phyloP scores from a whole-genome alignment of 92 coral and sea anemone species.

The Micromussa lordhowensis region DNA sequence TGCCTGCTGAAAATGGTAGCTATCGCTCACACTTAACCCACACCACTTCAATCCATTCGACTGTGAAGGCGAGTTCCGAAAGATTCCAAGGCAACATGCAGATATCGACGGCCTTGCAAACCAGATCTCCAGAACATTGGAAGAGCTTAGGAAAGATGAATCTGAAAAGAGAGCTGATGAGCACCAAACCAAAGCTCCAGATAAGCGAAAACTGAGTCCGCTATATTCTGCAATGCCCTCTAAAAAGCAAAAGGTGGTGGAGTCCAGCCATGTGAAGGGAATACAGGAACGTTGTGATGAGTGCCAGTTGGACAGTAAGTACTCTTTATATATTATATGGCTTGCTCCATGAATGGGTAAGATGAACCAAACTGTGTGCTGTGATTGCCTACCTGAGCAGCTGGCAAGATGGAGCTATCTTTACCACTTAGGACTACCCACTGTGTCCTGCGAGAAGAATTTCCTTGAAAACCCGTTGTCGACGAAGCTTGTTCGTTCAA shows the following conservation, averaged over 20 bases:
- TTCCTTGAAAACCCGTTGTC: too few species aligned
- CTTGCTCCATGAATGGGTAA: too few species aligned
- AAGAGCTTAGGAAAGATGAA: not conserved
- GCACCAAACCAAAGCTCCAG: constrained; percentile 6
- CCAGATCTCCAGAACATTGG: not conserved
- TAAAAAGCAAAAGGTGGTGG: constrained; percentile 27
- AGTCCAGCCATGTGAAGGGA: constrained; percentile 25
- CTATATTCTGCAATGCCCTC: not conserved
- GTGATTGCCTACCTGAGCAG: too few species aligned
- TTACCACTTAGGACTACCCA: too few species aligned
- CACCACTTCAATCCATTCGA: constrained; percentile 32
- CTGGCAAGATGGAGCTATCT: too few species aligned
- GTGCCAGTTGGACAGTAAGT: constrained; percentile 45
- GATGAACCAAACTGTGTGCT: too few species aligned
- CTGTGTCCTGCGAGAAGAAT: too few species aligned
- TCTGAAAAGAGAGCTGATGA: not conserved
- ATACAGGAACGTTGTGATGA: constrained; percentile 29
- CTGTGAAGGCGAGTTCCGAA: constrained; percentile 28
- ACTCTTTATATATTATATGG: not conserved
- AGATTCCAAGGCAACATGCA: constrained; percentile 5
- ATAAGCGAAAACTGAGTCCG: constrained; percentile 20
- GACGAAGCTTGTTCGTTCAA: too few species aligned
- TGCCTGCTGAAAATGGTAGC: constrained; percentile 9
- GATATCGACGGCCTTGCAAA: constrained; percentile 33
- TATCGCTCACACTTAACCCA: constrained; percentile 12